Evolutionary conservation across 2,113 vertebrate genomes (phyloP).

Genomic region (Catharus fuscescens): DNA sequence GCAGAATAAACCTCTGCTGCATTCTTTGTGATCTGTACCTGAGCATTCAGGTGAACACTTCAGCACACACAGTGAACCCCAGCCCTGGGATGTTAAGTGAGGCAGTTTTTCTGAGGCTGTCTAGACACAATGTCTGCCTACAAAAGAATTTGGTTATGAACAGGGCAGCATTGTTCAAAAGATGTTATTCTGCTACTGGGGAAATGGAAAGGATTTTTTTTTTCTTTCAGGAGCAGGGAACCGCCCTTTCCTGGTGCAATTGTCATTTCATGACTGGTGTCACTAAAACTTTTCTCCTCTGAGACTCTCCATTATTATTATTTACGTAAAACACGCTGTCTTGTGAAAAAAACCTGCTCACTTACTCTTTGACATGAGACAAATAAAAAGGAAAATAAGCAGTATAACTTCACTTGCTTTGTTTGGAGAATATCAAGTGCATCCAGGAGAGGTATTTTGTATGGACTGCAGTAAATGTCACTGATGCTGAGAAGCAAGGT

Average conservation of each 20-base stretch:
- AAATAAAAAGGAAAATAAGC: not conserved
- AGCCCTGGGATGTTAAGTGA: not conserved
- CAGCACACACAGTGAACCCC: not conserved
- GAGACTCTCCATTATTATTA: not conserved
- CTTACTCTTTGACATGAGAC: not conserved
- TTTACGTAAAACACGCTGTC: not conserved
- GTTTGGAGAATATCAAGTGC: not conserved
- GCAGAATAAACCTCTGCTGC: not conserved
- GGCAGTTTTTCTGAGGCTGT: not conserved
- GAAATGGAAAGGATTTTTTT: not conserved
- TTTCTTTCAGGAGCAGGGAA: not conserved
- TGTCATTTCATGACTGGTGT: not conserved
- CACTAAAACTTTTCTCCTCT: not conserved
- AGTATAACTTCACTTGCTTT: not conserved
- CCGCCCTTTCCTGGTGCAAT: not conserved
- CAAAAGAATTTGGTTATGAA: slow-evolving; percentile 10
- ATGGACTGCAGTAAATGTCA: not conserved
- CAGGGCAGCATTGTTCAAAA: not conserved
- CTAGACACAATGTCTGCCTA: slow-evolving; percentile 21
- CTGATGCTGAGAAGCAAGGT: not conserved
- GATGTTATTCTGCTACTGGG: not conserved
- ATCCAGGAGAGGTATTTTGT: not conserved
- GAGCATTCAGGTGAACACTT: not conserved
- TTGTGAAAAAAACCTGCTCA: not conserved
- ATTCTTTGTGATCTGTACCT: not conserved